phyloP scores from a whole-genome alignment of 1,140 invertebrate genomes.

The Drosophila miranda region DNA sequence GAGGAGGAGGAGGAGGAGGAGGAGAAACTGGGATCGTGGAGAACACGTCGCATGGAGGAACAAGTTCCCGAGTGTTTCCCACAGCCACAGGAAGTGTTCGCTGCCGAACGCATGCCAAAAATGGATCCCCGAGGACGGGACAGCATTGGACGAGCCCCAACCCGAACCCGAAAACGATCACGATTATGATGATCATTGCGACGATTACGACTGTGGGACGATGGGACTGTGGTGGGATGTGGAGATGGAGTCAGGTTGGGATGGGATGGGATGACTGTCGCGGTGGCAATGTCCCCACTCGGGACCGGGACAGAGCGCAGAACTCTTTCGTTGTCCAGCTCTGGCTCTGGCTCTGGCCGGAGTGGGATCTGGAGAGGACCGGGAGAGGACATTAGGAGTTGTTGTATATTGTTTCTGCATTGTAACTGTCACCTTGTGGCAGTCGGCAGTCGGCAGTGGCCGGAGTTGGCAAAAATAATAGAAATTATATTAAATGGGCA shows the following conservation, averaged over 20 bases:
- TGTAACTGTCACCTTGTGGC: conserved; percentile 77
- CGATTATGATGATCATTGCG: conserved; percentile 73
- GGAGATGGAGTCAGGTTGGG: not conserved
- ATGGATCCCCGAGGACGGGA: conserved; percentile 71
- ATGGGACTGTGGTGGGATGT: conserved; percentile 7
- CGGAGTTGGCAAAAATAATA: conserved; percentile 72
- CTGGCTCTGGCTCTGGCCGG: no score
- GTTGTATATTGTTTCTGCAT: conserved; percentile 76
- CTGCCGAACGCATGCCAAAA: conserved; percentile 75
- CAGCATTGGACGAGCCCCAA: conserved; percentile 43
- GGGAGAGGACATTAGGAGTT: conserved; percentile 38
- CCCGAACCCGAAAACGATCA: conserved; percentile 61
- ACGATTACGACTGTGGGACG: conserved; percentile 48
- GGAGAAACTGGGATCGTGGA: conserved; percentile 19
- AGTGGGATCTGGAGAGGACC: no score
- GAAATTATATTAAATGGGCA: conserved; percentile 79
- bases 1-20: not conserved
- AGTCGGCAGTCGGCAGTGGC: conserved; percentile 52
- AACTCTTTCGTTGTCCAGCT: no score
- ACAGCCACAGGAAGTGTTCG: conserved; percentile 77
- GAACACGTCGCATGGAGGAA: conserved; percentile 50
- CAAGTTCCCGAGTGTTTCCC: conserved; percentile 68
- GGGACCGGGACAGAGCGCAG: no score
- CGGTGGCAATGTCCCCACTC: no score
- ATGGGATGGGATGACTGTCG: no score